Conservation (phyloP, 2,113 vertebrate genomes). For the Natator depressus region DNA sequence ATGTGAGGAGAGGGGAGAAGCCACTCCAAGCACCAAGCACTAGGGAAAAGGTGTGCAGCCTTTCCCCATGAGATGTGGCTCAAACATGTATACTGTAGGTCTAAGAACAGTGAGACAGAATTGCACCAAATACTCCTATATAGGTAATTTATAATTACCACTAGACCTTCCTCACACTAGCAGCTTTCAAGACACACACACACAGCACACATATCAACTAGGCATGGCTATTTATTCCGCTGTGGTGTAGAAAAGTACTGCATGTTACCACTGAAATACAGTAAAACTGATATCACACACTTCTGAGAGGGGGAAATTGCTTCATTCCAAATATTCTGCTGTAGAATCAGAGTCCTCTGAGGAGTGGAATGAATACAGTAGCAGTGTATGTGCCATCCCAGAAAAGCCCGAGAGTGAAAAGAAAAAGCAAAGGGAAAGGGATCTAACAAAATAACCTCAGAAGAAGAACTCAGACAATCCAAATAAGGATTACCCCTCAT, state of each 20-base stretch:
- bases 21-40: not conserved
- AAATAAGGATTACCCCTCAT: not conserved
- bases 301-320: not conserved
- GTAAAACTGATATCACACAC: constrained; percentile 16
- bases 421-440: not conserved
- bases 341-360: constrained; percentile 19
- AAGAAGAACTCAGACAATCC: not conserved
- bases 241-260: constrained; percentile 17
- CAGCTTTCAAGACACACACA: too few species aligned
- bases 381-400: not conserved
- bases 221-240: constrained; percentile 1
- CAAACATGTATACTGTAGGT: not conserved
- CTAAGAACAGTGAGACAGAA: constrained; percentile 35
- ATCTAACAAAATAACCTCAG: not conserved
- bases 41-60: not conserved
- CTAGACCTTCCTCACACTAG: not conserved
- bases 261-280: constrained; percentile 29
- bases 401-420: not conserved
- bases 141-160: not conserved
- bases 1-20: not conserved
- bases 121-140: not conserved
- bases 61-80: too few species aligned
- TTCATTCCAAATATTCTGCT: constrained; percentile 11
- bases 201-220: not conserved
- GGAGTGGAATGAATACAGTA: constrained; percentile 16